Conservation (phyloP, 2,888 invertebrate species). For the Nipponacmea schrenckii region DNA sequence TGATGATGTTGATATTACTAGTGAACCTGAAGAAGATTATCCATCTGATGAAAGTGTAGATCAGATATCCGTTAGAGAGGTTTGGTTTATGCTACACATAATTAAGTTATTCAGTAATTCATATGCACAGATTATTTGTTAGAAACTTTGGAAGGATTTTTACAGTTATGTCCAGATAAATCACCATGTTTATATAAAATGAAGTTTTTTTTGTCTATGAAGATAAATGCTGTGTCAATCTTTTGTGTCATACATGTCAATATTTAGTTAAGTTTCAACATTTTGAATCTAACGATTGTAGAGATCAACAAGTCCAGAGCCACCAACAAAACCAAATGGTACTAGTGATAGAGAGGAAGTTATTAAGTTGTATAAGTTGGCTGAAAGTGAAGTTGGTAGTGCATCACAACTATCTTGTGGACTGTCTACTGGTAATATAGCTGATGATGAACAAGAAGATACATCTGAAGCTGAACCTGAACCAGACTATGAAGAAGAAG, state of each 20-base stretch:
- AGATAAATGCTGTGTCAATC: too few relatives aligned
- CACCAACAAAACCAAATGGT: not conserved
- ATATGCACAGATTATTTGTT: too few relatives aligned
- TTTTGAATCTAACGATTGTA: not conserved
- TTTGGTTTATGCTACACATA: not conserved
- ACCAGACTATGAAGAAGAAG: constrained; percentile 51
- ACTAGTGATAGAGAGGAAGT: not conserved
- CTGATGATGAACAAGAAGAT: constrained; percentile 58
- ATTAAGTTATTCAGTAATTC: too few relatives aligned
- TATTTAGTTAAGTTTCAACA: too few relatives aligned
- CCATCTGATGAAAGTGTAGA: not conserved
- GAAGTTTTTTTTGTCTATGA: too few relatives aligned
- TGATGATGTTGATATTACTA: not conserved
- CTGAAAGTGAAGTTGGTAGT: constrained; percentile 29
- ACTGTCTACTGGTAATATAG: constrained; percentile 53
- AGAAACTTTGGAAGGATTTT: too few relatives aligned
- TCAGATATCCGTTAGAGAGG: not conserved
- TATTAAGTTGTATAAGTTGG: constrained; percentile 16
- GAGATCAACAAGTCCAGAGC: constrained; percentile 1
- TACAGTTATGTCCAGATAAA: too few relatives aligned
- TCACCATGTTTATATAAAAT: too few relatives aligned
- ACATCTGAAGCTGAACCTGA: constrained; percentile 57
- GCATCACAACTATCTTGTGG: constrained; percentile 35
- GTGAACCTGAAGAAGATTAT: constrained; percentile 8
- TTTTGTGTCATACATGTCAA: too few relatives aligned